phyloP scores from a whole-genome alignment of 1,140 invertebrate genomes.

The Apis cerana region DNA sequence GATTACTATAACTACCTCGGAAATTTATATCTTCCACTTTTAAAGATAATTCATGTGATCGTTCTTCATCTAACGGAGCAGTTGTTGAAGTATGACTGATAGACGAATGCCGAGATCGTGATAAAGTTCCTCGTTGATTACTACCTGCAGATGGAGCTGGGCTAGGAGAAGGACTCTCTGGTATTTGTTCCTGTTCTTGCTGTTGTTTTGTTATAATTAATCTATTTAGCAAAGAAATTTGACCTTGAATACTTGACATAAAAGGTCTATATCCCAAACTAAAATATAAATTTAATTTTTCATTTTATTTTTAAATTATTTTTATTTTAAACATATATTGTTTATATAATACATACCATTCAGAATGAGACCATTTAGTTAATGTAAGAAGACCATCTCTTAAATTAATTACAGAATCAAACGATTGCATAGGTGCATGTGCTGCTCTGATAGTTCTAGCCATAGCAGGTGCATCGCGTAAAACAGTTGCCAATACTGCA shows the following conservation, averaged over 20 bases:
- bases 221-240: constrained; percentile 82
- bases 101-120: constrained; percentile 75
- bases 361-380: constrained; percentile 84
- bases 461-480: constrained; percentile 84
- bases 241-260: constrained; percentile 83
- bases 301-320: not conserved
- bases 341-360: constrained; percentile 80
- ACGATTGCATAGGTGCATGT: constrained; percentile 82
- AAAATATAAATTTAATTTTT: constrained; percentile 48
- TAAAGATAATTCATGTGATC: constrained; percentile 63
- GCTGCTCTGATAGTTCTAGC: constrained; percentile 84
- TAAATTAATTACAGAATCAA: constrained; percentile 82
- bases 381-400: constrained; percentile 83
- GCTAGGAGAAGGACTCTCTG: constrained; percentile 75
- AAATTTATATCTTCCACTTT: constrained; percentile 64
- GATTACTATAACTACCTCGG: constrained; percentile 71
- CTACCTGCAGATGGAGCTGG: constrained; percentile 73
- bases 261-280: constrained; percentile 81
- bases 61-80: constrained; percentile 72
- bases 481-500: constrained; percentile 83
- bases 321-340: not conserved
- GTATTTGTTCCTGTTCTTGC: constrained; percentile 75
- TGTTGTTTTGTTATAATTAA: constrained; percentile 79
- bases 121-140: constrained; percentile 72
- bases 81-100: constrained; percentile 75